Conservation (phyloP, 1,140 invertebrate species). For the Trissolcus basalis region DNA sequence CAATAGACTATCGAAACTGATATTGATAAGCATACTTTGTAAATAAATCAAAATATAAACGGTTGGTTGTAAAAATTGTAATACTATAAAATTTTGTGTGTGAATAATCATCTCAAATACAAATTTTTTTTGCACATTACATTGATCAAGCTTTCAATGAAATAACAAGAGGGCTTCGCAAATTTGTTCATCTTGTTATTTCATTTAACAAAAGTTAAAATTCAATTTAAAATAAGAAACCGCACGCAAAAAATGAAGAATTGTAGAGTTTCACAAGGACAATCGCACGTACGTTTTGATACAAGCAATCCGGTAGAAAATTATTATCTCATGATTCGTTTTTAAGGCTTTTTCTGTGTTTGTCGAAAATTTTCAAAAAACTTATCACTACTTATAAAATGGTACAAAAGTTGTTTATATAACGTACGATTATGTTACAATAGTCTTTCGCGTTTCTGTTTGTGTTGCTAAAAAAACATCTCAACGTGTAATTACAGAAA, state of each 20-base stretch:
- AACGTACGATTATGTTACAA: conserved; percentile 1
- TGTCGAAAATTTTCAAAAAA: conserved; percentile 5
- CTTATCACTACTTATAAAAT: conserved; percentile 23
- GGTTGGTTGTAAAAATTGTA: neutral
- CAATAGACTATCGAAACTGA: neutral
- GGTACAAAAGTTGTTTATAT: conserved; percentile 15
- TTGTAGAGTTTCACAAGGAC: too few relatives aligned
- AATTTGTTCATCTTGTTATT: too few relatives aligned
- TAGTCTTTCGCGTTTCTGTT: neutral
- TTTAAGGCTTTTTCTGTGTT: neutral
- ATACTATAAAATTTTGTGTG: neutral
- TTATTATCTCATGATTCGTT: neutral
- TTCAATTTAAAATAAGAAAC: too few relatives aligned
- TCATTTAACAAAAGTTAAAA: too few relatives aligned
- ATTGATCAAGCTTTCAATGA: too few relatives aligned
- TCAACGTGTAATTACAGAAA: too few relatives aligned
- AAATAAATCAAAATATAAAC: neutral
- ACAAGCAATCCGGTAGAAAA: neutral
- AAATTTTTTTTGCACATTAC: too few relatives aligned
- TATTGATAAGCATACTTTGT: neutral
- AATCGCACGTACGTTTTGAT: neutral
- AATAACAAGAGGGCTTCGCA: too few relatives aligned
- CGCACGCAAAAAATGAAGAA: too few relatives aligned
- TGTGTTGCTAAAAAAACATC: too few relatives aligned
- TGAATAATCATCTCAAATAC: too few relatives aligned